Conservation (phyloP, 2,888 invertebrate genomes). For the Phaedon cochleariae region DNA sequence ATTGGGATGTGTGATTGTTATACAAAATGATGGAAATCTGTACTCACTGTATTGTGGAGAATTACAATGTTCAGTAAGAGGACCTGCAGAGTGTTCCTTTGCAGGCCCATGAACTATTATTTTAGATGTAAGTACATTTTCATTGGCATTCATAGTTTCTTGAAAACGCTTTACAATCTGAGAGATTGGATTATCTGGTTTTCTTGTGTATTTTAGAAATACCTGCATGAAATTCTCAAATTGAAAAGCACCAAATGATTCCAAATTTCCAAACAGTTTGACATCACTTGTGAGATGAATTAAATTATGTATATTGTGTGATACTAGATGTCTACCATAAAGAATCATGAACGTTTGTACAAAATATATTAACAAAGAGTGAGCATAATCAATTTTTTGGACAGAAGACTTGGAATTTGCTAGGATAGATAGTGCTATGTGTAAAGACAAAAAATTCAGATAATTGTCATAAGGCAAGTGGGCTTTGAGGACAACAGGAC, state of each 20-base stretch:
- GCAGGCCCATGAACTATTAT: conserved; percentile 3
- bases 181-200: conserved; percentile 15
- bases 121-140: neutral
- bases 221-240: conserved; percentile 12
- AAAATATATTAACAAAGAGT: conserved; percentile 11
- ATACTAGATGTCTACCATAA: conserved; percentile 12
- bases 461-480: conserved; percentile 6
- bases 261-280: conserved; percentile 9
- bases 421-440: conserved; percentile 23
- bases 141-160: neutral
- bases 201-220: conserved; percentile 1
- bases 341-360: conserved; percentile 8
- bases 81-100: conserved; percentile 9
- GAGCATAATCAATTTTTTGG: conserved; percentile 12
- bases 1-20: conserved; percentile 19
- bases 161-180: conserved; percentile 14
- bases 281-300: conserved; percentile 12
- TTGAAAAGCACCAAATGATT: conserved; percentile 15
- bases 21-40: conserved; percentile 16
- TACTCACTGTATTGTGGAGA: conserved; percentile 17
- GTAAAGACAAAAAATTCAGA: conserved; percentile 22
- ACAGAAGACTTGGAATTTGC: neutral
- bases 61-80: conserved; percentile 8
- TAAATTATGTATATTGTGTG: conserved; percentile 17
- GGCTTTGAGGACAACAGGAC: conserved; percentile 20